Base-by-base conservation (phyloP, 30 jellyfish, hydroid and myxozoan genomes). In the Cassiopea andromeda region DNA sequence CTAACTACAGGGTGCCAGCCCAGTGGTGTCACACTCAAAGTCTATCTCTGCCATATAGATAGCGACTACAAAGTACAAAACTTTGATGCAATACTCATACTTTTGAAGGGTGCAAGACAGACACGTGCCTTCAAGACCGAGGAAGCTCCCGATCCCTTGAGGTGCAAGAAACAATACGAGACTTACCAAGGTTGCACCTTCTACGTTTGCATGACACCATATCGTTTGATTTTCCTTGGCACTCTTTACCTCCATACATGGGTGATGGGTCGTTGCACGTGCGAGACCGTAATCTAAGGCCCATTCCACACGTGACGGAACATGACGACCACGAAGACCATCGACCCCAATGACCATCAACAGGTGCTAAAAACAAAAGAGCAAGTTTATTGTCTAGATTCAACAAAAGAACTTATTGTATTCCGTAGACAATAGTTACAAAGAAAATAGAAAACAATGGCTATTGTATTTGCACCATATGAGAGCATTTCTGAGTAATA, bases 331-430 rank as follows among this genome's bases (percentile, higher is more conserved):
- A 91, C 1, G 94, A 16, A 0, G 97, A 91, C 97, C 97, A 91
- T 77, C 94, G 64, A 15, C 91, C 93, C 97, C 97, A 91, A 69
- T 91, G 97, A 1, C 97, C 97, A 72, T 91, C 87, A 19, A 91
- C 89, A 2, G 97, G 92, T 12, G 94, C 97, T 91, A 68, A 14
- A n/a, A 61, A 67, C 9, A 50, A 50, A 5, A 50, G 64, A 2
- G 9, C 9, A 50, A 50, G 9, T 9, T 50, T 2, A 50, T 2
- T 50, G 5, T 50, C 9, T 9, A 50, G 9, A 50, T 2, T 5
- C 64, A 50, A 5, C 64, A 9, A 50, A 9, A 50, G 5, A 50
- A 50, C 64, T 2, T 2, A 50, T 9, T 2, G 9, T 50, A 50
- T 50, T n/a, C n/a, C n/a, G 64, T 5, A 2, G 5, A 50, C 64